Conservation (phyloP, 2,888 invertebrate genomes). For the Glyphotaelius pellucidus region DNA sequence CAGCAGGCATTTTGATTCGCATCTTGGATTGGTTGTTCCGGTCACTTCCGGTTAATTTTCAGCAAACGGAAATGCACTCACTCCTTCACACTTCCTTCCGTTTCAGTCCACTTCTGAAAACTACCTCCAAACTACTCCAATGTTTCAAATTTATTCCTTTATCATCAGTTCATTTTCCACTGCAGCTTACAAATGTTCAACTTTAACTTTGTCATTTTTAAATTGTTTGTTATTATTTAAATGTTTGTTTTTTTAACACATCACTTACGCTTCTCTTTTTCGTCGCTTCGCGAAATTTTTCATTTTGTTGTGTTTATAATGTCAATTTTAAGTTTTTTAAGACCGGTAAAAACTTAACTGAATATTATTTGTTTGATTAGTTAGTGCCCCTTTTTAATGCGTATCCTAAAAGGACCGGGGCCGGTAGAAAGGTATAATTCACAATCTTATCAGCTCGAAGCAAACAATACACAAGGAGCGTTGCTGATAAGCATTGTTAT, state of each 20-base stretch:
- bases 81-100: not conserved
- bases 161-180: constrained; percentile 3
- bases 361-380: not conserved
- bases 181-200: not conserved
- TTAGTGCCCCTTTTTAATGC: not conserved
- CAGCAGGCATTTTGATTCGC: constrained; percentile 98
- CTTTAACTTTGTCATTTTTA: not conserved
- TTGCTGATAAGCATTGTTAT: constrained; percentile 37
- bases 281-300: constrained; percentile 48
- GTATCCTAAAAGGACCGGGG: constrained; percentile 7
- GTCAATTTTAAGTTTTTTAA: not conserved
- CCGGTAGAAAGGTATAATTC: not conserved
- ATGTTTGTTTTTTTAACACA: not conserved
- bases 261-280: constrained; percentile 39
- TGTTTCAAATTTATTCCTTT: not conserved
- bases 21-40: constrained; percentile 80
- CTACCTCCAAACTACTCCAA: not conserved
- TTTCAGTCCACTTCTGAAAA: constrained; percentile 40
- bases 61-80: constrained; percentile 41
- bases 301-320: constrained; percentile 18
- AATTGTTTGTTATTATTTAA: constrained; percentile 29
- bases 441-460: constrained; percentile 28
- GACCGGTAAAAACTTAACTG: not conserved
- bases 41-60: constrained; percentile 60
- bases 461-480: constrained; percentile 40